These are phyloP conservation scores for Bombus impatiens DNA, from an alignment of 1,140 invertebrate species.

Conservation along the genomic window DNA sequence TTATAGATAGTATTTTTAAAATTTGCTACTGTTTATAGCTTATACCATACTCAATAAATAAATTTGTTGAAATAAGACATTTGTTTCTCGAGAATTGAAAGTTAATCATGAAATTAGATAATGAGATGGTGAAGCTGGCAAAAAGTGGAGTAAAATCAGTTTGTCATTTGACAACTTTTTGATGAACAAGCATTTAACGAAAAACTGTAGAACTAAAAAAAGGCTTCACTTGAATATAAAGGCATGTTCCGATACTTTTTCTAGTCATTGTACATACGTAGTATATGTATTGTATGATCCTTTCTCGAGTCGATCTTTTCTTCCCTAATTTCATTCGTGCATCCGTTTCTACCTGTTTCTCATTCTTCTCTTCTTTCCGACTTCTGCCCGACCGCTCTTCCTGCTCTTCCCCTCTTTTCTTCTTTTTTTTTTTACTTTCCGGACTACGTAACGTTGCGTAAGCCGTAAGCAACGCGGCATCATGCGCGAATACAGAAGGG, in stretches of 20 bases:
- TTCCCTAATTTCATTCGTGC: neutral
- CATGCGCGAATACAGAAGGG: slow-evolving; percentile 49
- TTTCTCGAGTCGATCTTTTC: neutral
- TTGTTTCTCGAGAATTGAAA: no score
- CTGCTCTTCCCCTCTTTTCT: slow-evolving; percentile 46
- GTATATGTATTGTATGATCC: neutral
- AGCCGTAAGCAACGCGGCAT: slow-evolving; percentile 47
- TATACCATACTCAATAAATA: no score
- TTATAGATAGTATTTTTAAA: no score
- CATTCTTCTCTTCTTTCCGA: slow-evolving; percentile 25
- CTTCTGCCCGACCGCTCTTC: slow-evolving; percentile 32
- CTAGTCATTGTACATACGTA: neutral
- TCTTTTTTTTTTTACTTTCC: slow-evolving; percentile 43
- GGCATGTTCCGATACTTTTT: neutral
- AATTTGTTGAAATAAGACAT: no score
- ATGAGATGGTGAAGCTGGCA: no score
- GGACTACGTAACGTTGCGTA: slow-evolving; percentile 60
- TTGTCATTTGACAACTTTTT: no score
- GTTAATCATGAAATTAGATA: no score
- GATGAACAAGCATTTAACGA: no score
- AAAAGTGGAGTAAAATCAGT: no score
- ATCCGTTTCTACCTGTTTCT: slow-evolving; percentile 9
- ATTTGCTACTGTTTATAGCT: no score
- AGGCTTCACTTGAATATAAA: neutral
- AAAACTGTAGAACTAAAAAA: neutral